Conservation (phyloP, 2,113 vertebrate genomes). For the Raja brachyura region DNA sequence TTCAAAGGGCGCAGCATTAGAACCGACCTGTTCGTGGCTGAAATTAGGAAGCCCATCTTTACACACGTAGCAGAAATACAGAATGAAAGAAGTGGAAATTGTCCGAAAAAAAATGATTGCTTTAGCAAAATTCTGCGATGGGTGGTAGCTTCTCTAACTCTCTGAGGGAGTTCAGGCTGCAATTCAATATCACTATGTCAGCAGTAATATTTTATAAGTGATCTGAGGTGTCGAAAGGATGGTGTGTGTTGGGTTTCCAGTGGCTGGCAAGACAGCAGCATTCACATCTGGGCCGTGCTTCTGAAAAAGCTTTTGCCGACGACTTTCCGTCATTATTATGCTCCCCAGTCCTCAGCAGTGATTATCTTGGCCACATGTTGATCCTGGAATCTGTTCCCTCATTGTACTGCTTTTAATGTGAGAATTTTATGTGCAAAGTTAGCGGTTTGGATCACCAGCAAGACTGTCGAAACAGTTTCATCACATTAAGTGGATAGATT, state of each 20-base stretch:
- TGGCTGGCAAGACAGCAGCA: not conserved
- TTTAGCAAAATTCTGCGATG: not conserved
- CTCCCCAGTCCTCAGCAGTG: not conserved
- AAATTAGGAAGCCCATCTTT: too few relatives aligned
- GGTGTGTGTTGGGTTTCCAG: not conserved
- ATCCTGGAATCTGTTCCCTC: not conserved
- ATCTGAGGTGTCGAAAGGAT: not conserved
- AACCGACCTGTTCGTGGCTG: too few relatives aligned
- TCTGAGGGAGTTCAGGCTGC: not conserved
- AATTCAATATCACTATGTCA: not conserved
- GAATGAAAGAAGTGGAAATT: not conserved
- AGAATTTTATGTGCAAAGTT: not conserved
- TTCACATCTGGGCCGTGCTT: not conserved
- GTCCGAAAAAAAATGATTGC: not conserved
- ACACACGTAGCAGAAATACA: not conserved
- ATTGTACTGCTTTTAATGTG: not conserved
- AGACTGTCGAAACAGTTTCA: not conserved
- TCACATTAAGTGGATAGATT: not conserved
- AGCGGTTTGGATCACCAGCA: not conserved
- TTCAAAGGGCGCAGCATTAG: too few relatives aligned
- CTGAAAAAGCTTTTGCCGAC: not conserved
- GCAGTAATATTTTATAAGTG: not conserved
- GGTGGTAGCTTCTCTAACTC: not conserved
- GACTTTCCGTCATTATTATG: not conserved
- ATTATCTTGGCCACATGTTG: not conserved